A percentile compares a stretch with the other conserved stretches of the same genome.
Conservation (phyloP, 2,888 invertebrate species). For the Aphodius granarius region DNA sequence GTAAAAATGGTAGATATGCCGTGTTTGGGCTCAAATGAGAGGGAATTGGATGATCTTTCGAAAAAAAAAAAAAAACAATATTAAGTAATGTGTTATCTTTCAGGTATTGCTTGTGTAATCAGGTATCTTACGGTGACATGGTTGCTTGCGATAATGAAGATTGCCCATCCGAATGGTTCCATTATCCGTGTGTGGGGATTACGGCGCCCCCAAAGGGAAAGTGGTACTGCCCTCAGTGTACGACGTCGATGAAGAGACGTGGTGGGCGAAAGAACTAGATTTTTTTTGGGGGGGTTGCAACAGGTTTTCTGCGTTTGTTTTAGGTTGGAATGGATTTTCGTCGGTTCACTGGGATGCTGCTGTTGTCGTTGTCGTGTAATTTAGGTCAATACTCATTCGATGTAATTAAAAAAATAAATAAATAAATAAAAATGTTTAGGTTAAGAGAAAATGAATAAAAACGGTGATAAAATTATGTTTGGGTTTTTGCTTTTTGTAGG, state of each 20-base stretch:
- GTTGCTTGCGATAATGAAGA: constrained; percentile 98
- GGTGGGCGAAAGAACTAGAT: constrained; percentile 75
- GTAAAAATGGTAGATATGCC: too few species aligned
- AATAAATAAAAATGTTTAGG: too few species aligned
- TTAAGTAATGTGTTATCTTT: too few species aligned
- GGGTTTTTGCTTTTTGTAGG: neutral
- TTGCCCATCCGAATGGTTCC: constrained; percentile 99
- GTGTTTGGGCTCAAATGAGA: too few species aligned
- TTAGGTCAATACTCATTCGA: neutral
- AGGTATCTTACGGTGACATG: constrained; percentile 98
- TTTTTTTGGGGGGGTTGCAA: neutral
- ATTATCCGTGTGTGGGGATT: constrained; percentile 97
- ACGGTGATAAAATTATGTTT: neutral
- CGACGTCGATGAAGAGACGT: constrained; percentile 81
- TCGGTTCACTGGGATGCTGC: neutral
- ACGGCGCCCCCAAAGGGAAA: constrained; percentile 96
- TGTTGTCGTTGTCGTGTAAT: neutral
- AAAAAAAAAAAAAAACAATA: too few species aligned
- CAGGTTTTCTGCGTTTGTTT: neutral
- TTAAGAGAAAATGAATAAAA: neutral
- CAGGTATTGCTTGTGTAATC: constrained; percentile 97
- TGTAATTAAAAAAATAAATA: neutral
- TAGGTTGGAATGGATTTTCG: neutral
- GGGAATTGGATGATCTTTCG: too few species aligned
- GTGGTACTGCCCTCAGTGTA: constrained; percentile 98